A percentile compares a stretch with the other conserved stretches of the same genome.
Conservation (phyloP, 1,140 invertebrate species). For the Drosophila melanogaster region DNA sequence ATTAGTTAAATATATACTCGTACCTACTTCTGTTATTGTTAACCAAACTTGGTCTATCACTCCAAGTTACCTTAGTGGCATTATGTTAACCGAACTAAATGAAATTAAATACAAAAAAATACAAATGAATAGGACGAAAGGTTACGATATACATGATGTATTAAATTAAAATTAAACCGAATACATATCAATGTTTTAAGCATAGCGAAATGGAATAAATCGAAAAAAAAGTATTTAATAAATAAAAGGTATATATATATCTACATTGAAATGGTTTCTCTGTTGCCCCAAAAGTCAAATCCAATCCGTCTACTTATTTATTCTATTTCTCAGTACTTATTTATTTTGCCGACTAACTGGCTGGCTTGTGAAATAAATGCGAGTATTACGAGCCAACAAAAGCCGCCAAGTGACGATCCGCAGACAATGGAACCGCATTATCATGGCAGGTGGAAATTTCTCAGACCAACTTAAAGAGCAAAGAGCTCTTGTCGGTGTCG, state of each 20-base stretch:
- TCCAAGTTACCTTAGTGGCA: conserved; percentile 57
- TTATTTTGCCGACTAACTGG: conserved; percentile 11
- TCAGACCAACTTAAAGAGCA: conserved; percentile 66
- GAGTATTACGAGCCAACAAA: conserved; percentile 56
- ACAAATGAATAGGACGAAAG: conserved; percentile 21
- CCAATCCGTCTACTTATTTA: conserved; percentile 48
- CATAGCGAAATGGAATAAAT: conserved; percentile 56
- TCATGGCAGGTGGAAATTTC: conserved; percentile 72
- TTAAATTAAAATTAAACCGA: conserved; percentile 60
- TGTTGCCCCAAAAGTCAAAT: conserved; percentile 54
- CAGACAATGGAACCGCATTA: conserved; percentile 66
- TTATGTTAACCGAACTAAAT: conserved; percentile 50
- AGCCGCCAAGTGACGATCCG: conserved; percentile 62
- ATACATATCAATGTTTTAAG: conserved; percentile 84
- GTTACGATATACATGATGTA: conserved; percentile 65
- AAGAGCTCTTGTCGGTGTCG: conserved; percentile 8
- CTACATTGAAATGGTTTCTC: conserved; percentile 78
- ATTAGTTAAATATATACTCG: conserved; percentile 36
- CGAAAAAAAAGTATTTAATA: conserved; percentile 72
- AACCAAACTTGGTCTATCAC: conserved; percentile 57
- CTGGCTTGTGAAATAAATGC: conserved; percentile 55
- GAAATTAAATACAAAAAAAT: conserved; percentile 1
- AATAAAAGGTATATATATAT: conserved; percentile 73
- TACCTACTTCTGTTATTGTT: conserved; percentile 58
- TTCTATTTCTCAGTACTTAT: conserved; percentile 47